Percentiles rank a stretch among this genome's conserved stretches.
phyloP scores from a whole-genome alignment of 2,113 vertebrate species.

The Mobula birostris region DNA sequence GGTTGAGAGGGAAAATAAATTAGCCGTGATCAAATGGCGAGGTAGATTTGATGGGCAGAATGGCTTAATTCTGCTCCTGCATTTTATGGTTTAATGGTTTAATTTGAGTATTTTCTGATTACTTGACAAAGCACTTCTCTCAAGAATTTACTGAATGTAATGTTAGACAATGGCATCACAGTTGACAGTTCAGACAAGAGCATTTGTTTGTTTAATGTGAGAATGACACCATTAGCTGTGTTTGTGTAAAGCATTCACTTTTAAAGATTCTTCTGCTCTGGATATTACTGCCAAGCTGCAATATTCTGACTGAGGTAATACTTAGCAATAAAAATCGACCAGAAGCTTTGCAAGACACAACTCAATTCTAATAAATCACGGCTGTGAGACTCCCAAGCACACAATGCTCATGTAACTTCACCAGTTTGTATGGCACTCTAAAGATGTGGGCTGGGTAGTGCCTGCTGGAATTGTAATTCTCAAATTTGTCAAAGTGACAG shows the following conservation, averaged over 20 bases:
- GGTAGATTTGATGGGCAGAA: too few relatives aligned
- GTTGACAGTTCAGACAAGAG: neutral
- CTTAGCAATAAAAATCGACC: neutral
- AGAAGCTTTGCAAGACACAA: neutral
- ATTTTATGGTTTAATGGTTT: neutral
- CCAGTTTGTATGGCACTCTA: neutral
- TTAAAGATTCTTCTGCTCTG: neutral
- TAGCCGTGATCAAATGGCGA: too few relatives aligned
- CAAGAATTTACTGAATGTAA: neutral
- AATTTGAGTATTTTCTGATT: neutral
- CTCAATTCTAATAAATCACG: conserved; percentile 9
- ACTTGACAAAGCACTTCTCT: neutral
- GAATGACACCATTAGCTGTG: neutral
- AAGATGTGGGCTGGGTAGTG: neutral
- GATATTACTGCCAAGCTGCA: neutral
- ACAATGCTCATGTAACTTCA: neutral
- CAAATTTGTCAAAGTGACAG: neutral
- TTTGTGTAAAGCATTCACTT: neutral
- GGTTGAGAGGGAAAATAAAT: too few relatives aligned
- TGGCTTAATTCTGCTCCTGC: too few relatives aligned
- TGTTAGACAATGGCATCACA: neutral
- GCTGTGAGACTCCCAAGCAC: neutral
- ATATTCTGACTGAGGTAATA: neutral
- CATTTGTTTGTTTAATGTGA: neutral
- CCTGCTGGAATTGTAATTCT: neutral